phyloP scores from a whole-genome alignment of 2,113 vertebrate species.

The Leptocoma aspasia region DNA sequence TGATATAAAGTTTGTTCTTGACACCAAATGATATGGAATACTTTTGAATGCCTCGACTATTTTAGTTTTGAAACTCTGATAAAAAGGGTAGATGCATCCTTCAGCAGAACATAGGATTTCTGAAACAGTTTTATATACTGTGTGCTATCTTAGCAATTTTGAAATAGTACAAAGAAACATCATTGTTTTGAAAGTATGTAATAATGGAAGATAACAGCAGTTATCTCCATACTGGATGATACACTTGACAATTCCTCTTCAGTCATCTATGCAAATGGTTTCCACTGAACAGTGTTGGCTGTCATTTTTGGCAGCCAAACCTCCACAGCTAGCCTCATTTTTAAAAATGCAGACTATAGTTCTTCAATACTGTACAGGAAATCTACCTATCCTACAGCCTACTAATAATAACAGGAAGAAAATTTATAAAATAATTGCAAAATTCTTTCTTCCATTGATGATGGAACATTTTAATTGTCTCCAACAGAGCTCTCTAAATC shows the following conservation, averaged over 20 bases:
- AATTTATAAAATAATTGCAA: not conserved
- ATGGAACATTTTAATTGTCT: not conserved
- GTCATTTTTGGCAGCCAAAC: not conserved
- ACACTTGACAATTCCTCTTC: not conserved
- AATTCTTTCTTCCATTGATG: not conserved
- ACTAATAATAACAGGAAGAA: not conserved
- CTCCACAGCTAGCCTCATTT: not conserved
- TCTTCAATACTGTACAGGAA: not conserved
- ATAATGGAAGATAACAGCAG: not conserved
- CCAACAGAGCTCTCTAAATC: not conserved
- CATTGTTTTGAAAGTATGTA: not conserved
- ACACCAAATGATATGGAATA: not conserved
- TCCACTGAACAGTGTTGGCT: not conserved
- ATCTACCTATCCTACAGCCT: not conserved
- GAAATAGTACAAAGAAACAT: not conserved
- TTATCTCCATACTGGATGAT: not conserved
- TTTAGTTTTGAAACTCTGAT: not conserved
- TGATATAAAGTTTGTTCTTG: not conserved
- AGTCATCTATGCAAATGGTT: not conserved
- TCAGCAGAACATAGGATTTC: not conserved
- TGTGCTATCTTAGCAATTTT: not conserved
- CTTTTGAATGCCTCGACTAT: rapidly evolving
- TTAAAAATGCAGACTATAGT: not conserved
- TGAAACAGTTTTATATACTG: not conserved
- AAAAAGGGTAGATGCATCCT: not conserved